Conservation (phyloP, 2,113 vertebrate species). For the Nerophis lumbriciformis region DNA sequence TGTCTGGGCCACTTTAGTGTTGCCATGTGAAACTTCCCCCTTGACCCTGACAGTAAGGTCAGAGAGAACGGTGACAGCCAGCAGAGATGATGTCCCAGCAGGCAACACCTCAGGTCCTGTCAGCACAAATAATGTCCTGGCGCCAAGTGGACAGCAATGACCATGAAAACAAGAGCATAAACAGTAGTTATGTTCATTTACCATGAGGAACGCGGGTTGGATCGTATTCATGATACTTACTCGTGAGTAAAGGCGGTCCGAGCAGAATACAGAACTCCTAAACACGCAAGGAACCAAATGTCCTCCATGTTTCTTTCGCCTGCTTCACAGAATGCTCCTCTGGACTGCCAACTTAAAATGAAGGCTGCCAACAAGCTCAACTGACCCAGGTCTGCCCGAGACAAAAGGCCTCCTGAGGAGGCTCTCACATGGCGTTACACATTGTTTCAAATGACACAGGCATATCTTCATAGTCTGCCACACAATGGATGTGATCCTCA, state of each 20-base stretch:
- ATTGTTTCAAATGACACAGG: not conserved
- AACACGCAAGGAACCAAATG: constrained; percentile 35
- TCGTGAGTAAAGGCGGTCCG: constrained; percentile 15
- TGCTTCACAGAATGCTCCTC: not conserved
- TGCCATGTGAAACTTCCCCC: constrained; percentile 32
- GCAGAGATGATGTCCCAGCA: constrained; percentile 30
- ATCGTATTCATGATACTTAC: constrained; percentile 19
- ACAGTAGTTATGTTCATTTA: not conserved
- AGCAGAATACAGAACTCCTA: constrained; percentile 16
- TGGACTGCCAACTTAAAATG: constrained; percentile 6
- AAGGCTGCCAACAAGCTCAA: not conserved
- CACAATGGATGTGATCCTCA: not conserved
- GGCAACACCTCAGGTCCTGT: constrained; percentile 41
- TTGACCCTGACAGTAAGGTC: constrained; percentile 43
- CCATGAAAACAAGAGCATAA: not conserved
- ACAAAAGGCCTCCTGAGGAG: constrained; percentile 13
- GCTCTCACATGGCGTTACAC: not conserved
- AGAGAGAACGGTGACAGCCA: constrained; percentile 51
- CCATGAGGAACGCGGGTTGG: not conserved
- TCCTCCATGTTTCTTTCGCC: constrained; percentile 29
- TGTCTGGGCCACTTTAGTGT: constrained; percentile 21
- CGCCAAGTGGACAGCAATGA: not conserved
- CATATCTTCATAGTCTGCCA: constrained; percentile 6
- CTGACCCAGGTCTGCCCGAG: not conserved
- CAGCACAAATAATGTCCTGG: constrained; percentile 46